These are phyloP conservation scores for Habroteleia sp. DNA, from an alignment of 2,888 invertebrate genomes.

Conservation along the genomic window DNA sequence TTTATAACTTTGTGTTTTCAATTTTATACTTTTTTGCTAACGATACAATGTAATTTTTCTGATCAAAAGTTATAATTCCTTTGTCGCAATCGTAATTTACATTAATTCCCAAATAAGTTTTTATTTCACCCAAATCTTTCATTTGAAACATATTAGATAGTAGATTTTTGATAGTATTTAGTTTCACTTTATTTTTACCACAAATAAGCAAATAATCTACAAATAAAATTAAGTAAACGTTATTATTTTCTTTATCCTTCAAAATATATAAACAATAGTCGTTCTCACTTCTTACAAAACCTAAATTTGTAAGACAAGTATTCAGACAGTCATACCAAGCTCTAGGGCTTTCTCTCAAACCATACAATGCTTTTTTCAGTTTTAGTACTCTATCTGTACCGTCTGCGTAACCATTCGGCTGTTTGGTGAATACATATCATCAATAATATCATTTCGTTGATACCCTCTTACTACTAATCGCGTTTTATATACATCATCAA, in stretches of 20 bases:
- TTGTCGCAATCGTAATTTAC: constrained; percentile 34
- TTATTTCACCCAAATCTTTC: constrained; percentile 1
- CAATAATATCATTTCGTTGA: constrained; percentile 43
- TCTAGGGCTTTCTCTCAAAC: constrained; percentile 17
- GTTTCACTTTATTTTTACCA: constrained; percentile 18
- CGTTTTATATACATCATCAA: constrained; percentile 43
- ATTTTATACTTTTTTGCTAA: constrained; percentile 66
- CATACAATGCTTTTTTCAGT: constrained; percentile 27
- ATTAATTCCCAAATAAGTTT: constrained; percentile 34
- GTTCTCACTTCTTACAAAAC: constrained; percentile 5
- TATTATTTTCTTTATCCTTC: constrained; percentile 10
- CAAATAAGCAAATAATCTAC: constrained; percentile 44
- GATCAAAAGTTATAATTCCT: constrained; percentile 66
- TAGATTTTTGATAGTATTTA: background rate
- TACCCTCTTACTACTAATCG: constrained; percentile 60
- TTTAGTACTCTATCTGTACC: constrained; percentile 15
- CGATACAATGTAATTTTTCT: constrained; percentile 67
- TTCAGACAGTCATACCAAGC: constrained; percentile 22
- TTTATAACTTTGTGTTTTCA: constrained; percentile 65
- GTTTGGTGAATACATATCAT: constrained; percentile 47
- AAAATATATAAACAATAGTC: constrained; percentile 25
- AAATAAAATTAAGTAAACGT: constrained; percentile 26
- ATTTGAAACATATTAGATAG: background rate
- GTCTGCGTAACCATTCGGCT: constrained; percentile 28
- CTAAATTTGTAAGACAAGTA: constrained; percentile 8